phyloP scores from a whole-genome alignment of 2,113 vertebrate genomes.

The Eidolon helvum region DNA sequence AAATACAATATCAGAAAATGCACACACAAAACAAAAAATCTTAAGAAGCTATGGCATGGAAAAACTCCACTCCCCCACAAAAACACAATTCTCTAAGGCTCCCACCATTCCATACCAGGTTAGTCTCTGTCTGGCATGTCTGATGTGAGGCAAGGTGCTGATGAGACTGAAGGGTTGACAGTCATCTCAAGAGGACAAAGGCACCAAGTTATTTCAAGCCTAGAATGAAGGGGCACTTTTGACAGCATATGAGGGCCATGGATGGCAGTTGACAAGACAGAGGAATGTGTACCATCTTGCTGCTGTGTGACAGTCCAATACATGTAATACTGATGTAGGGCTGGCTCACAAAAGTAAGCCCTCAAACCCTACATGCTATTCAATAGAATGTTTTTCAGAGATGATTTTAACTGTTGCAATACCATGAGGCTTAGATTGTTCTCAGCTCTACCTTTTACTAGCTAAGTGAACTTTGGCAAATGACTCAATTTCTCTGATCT shows the following conservation, averaged over 20 bases:
- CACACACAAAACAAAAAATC: not conserved
- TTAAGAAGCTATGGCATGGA: not conserved
- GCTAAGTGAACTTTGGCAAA: not conserved
- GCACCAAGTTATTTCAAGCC: not conserved
- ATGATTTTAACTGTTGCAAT: not conserved
- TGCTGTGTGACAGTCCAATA: not conserved
- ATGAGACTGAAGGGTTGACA: not conserved
- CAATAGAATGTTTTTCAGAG: not conserved
- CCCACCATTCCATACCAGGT: not conserved
- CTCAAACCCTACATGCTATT: not conserved
- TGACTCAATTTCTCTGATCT: not conserved
- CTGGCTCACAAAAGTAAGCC: not conserved
- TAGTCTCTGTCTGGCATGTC: not conserved
- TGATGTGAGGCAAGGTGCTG: not conserved
- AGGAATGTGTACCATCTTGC: not conserved
- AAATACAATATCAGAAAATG: constrained; percentile 15
- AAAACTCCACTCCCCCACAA: too few relatives aligned
- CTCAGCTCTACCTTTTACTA: not conserved
- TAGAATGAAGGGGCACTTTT: not conserved
- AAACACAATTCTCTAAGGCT: not conserved
- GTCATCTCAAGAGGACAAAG: not conserved
- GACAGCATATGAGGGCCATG: not conserved
- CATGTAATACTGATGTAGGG: not conserved
- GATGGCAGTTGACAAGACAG: constrained; percentile 15
- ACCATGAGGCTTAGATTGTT: not conserved